Conservation (phyloP, 64 coral and sea anemone species). For the Actinia tenebrosa region DNA sequence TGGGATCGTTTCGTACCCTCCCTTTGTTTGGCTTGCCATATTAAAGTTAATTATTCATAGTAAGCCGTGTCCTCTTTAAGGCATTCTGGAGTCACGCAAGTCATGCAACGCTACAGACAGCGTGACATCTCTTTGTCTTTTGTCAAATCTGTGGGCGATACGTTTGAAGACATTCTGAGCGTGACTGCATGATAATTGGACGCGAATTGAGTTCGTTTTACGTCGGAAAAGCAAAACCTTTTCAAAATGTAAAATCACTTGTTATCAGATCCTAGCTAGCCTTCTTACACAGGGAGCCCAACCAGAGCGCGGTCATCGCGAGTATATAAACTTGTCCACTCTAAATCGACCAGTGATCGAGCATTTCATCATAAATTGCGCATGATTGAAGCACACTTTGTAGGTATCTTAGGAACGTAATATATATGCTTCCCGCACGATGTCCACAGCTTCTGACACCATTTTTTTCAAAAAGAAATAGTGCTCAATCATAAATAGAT, state of each 20-base stretch:
- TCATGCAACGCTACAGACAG: background rate
- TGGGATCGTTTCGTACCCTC: slow-evolving; percentile 47
- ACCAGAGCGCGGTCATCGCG: background rate
- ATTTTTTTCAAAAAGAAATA: too few relatives aligned
- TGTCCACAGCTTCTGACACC: too few relatives aligned
- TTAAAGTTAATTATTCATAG: slow-evolving; percentile 24
- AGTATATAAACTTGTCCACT: too few relatives aligned
- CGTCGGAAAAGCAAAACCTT: too few relatives aligned
- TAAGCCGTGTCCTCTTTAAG: background rate
- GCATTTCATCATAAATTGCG: too few relatives aligned
- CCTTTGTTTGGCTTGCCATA: slow-evolving; percentile 16
- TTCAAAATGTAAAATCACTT: too few relatives aligned
- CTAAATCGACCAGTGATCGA: too few relatives aligned
- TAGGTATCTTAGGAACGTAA: too few relatives aligned
- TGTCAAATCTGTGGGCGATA: background rate
- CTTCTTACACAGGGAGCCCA: background rate
- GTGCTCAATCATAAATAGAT: too few relatives aligned
- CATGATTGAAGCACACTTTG: too few relatives aligned
- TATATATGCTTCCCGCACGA: too few relatives aligned
- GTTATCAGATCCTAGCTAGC: too few relatives aligned
- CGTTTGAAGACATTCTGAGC: background rate
- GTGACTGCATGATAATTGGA: background rate
- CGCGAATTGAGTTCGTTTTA: background rate
- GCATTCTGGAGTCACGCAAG: background rate
- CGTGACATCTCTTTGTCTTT: background rate